phyloP scores from a whole-genome alignment of 1,140 invertebrate species.

The Pristionchus pacificus region DNA sequence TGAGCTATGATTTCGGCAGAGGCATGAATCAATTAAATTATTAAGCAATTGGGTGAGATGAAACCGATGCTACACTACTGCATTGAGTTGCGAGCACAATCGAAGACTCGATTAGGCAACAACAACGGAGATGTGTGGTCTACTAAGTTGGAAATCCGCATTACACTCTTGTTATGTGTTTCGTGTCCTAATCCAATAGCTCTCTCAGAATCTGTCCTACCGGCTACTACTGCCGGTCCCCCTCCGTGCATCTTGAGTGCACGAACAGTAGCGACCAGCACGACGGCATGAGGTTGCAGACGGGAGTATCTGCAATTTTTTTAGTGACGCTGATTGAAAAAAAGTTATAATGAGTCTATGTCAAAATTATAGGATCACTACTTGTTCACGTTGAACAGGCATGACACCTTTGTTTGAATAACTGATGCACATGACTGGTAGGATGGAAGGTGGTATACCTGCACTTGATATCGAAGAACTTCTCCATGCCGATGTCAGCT shows the following conservation, averaged over 20 bases:
- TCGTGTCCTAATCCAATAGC: no score
- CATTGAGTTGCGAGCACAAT: no score
- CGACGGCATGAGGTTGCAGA: slow-evolving; percentile 79
- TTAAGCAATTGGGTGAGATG: no score
- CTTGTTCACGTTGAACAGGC: no score
- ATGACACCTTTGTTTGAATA: neutral
- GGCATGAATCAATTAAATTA: no score
- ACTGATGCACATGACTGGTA: neutral
- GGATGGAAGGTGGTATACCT: slow-evolving; percentile 47
- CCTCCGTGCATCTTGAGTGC: slow-evolving; percentile 98
- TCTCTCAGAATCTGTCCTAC: slow-evolving; percentile 21
- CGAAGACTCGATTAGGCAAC: no score
- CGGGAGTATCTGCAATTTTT: slow-evolving; percentile 68
- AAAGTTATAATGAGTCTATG: no score
- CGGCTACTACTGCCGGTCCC: slow-evolving; percentile 77
- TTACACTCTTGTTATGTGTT: no score
- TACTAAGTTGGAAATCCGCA: no score
- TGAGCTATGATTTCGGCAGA: no score
- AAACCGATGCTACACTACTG: no score
- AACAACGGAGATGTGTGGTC: no score
- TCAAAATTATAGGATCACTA: neutral
- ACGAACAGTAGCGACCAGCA: slow-evolving; percentile 85
- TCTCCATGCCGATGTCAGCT: slow-evolving; percentile 97
- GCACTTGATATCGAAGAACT: slow-evolving; percentile 98
- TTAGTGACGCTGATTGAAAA: neutral